phyloP scores from a whole-genome alignment of 2,113 vertebrate species.

The Cisticola juncidis region DNA sequence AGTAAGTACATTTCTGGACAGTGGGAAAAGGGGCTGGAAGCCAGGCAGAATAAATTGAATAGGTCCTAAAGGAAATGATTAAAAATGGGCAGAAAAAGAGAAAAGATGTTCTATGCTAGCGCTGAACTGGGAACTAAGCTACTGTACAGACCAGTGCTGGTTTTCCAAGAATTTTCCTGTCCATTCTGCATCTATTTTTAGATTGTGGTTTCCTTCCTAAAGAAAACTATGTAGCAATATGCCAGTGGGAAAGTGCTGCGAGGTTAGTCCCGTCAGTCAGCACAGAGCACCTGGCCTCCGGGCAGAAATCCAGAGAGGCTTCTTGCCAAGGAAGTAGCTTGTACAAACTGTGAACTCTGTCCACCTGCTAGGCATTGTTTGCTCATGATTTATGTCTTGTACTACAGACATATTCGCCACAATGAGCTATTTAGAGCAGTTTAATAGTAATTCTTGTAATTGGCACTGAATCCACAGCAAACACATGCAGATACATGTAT shows the following conservation, averaged over 20 bases:
- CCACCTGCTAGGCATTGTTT: conserved; percentile 41
- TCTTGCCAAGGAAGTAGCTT: conserved; percentile 55
- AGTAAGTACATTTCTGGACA: conserved; percentile 11
- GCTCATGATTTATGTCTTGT: conserved; percentile 38
- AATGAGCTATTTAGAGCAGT: neutral
- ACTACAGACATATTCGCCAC: neutral
- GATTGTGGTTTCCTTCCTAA: neutral
- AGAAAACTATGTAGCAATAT: neutral
- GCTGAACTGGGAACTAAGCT: neutral
- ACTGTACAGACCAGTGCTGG: neutral
- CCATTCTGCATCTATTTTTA: neutral
- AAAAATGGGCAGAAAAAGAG: neutral
- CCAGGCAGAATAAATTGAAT: conserved; percentile 2
- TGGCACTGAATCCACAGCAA: neutral
- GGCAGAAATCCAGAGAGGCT: conserved; percentile 29
- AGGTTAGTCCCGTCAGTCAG: conserved; percentile 23
- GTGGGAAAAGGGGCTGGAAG: neutral
- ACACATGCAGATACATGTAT: neutral
- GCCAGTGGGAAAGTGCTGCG: neutral
- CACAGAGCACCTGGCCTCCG: conserved; percentile 28
- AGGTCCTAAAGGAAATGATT: neutral
- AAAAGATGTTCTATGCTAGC: neutral
- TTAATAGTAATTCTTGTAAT: neutral
- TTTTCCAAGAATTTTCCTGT: neutral
- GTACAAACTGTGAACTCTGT: conserved; percentile 36